Base-by-base conservation (phyloP, 2,113 vertebrate genomes). In the Phyllopteryx taeniolatus region DNA sequence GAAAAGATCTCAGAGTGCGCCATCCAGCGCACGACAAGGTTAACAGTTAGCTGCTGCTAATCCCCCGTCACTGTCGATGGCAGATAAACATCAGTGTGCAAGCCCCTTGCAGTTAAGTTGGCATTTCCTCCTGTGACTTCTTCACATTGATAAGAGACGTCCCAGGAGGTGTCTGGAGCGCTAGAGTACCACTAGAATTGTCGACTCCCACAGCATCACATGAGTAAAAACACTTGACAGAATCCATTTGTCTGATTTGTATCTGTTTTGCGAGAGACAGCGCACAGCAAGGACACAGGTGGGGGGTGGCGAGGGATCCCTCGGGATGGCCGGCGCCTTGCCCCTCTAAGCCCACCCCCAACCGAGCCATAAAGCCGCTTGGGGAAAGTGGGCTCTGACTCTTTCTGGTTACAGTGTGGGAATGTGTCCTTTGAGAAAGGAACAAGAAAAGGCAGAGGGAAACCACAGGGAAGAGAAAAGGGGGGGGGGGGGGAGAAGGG, bases 111-210 rank as follows among this genome's bases (percentile, higher is more conserved):
- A 81, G 74, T 89, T 91, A 91, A 91, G 86, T 72, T 91, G 92
- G 90, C 88, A 94, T 94, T 94, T 93, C 92, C 92, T 92, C 82
- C 75, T 84, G 87, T 85, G 89, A 85, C 89, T 91, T 91, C 88
- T 90, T 81, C 81, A 85, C 80, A 87, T 86, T 87, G 92, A 93
- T 93, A 92, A 93, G 87, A 72, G 72, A 33, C 27, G 39, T 86
- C 85, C 78, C 83, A 53, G 74, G 79, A 80, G 81, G 65, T 33
- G 59, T 9, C 12, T 56, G 15, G 67, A 62, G 53, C 68, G 60
- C 68, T 72, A 74, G 74, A 31, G 68, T 43, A 67, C 71, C 76
- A 69, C 63, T 67, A 44, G 85, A 86, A 89, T 83, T 74, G 74
- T 79, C 76, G 67, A 73, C 42, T 72, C 67, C 73, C 68, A 9